Conservation (phyloP, 2,113 vertebrate genomes). For the Gorsachius goisagi region DNA sequence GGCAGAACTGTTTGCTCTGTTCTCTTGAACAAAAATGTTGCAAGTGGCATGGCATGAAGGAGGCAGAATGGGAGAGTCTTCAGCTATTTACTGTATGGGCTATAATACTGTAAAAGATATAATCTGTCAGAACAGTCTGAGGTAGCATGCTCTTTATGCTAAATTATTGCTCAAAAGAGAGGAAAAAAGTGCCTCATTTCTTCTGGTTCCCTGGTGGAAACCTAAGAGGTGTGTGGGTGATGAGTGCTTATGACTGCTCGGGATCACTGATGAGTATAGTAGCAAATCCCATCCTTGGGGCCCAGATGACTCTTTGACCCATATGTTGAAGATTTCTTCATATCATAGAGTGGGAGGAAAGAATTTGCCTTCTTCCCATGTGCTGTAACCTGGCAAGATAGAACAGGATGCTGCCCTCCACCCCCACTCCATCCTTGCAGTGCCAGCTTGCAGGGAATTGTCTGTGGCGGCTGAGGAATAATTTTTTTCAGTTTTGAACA, state of each 20-base stretch:
- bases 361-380: not conserved
- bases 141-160: not conserved
- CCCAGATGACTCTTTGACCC: not conserved
- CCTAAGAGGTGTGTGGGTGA: not conserved
- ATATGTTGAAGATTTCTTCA: not conserved
- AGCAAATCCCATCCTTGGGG: not conserved
- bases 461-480: not conserved
- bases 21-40: not conserved
- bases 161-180: not conserved
- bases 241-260: not conserved
- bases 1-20: not conserved
- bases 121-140: not conserved
- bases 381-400: not conserved
- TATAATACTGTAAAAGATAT: not conserved
- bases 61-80: not conserved
- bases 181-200: not conserved
- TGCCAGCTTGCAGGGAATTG: not conserved
- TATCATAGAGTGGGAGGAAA: constrained; percentile 18
- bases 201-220: not conserved
- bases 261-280: not conserved
- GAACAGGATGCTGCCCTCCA: constrained; percentile 1
- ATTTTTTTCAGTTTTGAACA: not conserved
- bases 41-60: not conserved
- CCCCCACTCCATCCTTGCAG: not conserved
- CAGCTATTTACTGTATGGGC: not conserved